Base-by-base conservation (phyloP, 2,888 invertebrate species). In the Cerastis rubricosa region DNA sequence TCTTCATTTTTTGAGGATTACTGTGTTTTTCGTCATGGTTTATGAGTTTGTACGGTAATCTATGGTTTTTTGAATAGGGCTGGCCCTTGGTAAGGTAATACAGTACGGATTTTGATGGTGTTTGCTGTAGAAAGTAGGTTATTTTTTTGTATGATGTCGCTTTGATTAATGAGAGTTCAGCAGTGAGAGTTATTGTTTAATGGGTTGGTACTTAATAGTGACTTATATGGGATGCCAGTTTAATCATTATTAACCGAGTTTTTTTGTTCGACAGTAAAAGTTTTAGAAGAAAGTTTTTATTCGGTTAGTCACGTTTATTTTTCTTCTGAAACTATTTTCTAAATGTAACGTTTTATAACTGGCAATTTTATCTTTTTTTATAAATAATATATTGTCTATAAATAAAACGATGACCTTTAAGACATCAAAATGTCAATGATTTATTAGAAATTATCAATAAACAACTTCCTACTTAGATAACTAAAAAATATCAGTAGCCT, bases 131-230 rank as follows among this genome's bases (percentile, higher is more conserved):
- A 59, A 25, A 49, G 35, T 61, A 25, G 22, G 25, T 51, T 22
- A 45, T 25, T 59, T 78, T 74, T 81, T 63, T 59, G 35, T 25
- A 45, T 40, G 12, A 64, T 77, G 70, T 83, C 57, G 43, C 54
- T 70, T 63, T 67, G 72, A 77, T 80, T 84, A 80, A 80, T 88
- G 57, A 63, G 40, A 35, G 51, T 17, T 40, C 5, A 12, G 45
- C 29, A 85, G 87, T 83, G 86, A 87, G 71, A 87, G 85, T 86
- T 19, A 61, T 68, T 74, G n/a, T 70, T 77, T 81, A 79, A 80
- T 86, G 69, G 49, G 51, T 43, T 61, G 70, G 65, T 82, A 73
- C 65, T 76, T 76, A 70, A 72, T 72, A 43, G 45, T 70, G 49
- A 70, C 81, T 45, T 85, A 67, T 64, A 76, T 78, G 73, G 76